These are phyloP conservation scores for Paramacrobiotus metropolitanus DNA, from an alignment of 1,140 invertebrate genomes.

Conservation along the genomic window DNA sequence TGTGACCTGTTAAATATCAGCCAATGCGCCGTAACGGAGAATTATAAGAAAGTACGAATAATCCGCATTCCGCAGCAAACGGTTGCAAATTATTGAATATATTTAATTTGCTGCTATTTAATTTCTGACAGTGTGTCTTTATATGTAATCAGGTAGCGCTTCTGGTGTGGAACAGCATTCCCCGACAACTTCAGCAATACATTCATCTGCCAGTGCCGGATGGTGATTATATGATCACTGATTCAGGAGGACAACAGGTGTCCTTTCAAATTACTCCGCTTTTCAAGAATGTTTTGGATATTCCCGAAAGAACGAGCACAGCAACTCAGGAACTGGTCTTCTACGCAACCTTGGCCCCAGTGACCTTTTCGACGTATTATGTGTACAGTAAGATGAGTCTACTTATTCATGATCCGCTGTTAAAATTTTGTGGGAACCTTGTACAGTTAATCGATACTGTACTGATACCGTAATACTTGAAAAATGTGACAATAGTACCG, in stretches of 20 bases:
- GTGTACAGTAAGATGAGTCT: constrained; percentile 12
- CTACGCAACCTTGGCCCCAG: constrained; percentile 20
- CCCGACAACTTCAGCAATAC: too few species aligned
- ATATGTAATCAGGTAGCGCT: too few species aligned
- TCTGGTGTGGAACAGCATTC: too few species aligned
- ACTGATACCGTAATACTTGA: not conserved
- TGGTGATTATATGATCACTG: too few species aligned
- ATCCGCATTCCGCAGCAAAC: not conserved
- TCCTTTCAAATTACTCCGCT: constrained; percentile 20
- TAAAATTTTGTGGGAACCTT: too few species aligned
- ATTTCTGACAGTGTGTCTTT: too few species aligned
- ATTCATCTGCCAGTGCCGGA: too few species aligned
- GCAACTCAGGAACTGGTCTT: constrained; percentile 24
- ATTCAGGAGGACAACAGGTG: too few species aligned
- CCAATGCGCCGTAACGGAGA: constrained; percentile 21
- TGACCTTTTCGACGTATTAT: constrained; percentile 25
- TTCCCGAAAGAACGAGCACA: constrained; percentile 19
- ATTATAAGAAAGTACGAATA: constrained; percentile 18
- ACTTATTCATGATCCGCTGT: constrained; percentile 6
- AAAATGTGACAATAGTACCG: not conserved
- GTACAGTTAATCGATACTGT: not conserved
- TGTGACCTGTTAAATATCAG: constrained; percentile 26
- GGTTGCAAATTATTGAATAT: not conserved
- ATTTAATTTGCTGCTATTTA: too few species aligned
- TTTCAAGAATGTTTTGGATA: constrained; percentile 14